Percentiles rank a stretch among this genome's conserved stretches.
Evolutionary conservation across 2,888 invertebrate genomes (phyloP).

Genomic region (Drosophila greeni): DNA sequence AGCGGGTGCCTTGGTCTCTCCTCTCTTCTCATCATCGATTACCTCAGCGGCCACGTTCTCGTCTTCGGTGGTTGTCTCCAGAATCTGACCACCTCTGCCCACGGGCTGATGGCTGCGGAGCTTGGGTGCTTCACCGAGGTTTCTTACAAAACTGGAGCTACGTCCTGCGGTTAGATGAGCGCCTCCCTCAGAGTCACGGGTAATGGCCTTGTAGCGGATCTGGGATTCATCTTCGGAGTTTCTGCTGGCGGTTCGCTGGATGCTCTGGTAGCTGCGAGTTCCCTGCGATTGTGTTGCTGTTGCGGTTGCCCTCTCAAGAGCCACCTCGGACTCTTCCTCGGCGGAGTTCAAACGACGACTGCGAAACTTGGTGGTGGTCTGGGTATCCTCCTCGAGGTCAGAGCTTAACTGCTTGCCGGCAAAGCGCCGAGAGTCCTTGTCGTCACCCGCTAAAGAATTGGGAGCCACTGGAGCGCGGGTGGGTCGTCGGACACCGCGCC

Average conservation of each 20-base stretch:
- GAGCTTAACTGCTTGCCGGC: slow-evolving; percentile 66
- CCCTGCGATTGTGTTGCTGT: slow-evolving; percentile 1
- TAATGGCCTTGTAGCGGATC: slow-evolving; percentile 62
- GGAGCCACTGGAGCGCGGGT: slow-evolving; percentile 27
- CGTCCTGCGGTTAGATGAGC: slow-evolving; percentile 50
- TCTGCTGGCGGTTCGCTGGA: slow-evolving; percentile 12
- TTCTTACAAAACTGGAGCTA: slow-evolving; percentile 56
- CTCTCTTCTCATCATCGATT: slow-evolving; percentile 48
- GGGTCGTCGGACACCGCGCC: slow-evolving; percentile 48
- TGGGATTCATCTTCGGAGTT: slow-evolving; percentile 31
- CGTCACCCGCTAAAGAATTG: slow-evolving; percentile 39
- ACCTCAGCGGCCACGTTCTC: slow-evolving; percentile 58
- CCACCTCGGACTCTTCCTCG: slow-evolving; percentile 29
- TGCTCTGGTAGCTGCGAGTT: slow-evolving; percentile 44
- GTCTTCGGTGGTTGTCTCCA: slow-evolving; percentile 48
- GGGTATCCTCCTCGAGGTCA: slow-evolving; percentile 9
- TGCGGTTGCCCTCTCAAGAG: slow-evolving; percentile 9
- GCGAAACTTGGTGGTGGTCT: slow-evolving; percentile 31
- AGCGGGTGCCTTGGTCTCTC: slow-evolving; percentile 44
- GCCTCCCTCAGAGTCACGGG: slow-evolving; percentile 46
- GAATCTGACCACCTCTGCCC: slow-evolving; percentile 52
- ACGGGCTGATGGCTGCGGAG: slow-evolving; percentile 41
- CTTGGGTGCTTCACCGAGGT: slow-evolving; percentile 25
- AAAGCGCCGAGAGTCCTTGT: slow-evolving; percentile 59
- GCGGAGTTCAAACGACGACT: slow-evolving; percentile 52